A percentile compares a stretch with the other conserved stretches of the same genome.
Conservation (phyloP, 2,888 invertebrate species). For the Napeogenes inachia region DNA sequence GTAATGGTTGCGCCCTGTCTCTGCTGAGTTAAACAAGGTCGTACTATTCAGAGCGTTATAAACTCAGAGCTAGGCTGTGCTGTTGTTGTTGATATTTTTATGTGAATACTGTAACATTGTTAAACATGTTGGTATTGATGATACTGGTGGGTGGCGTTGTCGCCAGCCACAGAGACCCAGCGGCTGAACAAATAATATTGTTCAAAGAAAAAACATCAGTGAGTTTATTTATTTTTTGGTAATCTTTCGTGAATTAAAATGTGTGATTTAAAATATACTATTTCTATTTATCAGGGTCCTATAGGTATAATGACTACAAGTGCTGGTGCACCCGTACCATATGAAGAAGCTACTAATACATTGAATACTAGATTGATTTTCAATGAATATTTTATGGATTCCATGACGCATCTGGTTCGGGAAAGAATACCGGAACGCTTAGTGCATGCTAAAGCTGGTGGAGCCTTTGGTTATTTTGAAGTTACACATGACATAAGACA, state of each 20-base stretch:
- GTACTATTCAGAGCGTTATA: constrained; percentile 32
- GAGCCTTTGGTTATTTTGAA: constrained; percentile 90
- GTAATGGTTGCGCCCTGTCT: constrained; percentile 21
- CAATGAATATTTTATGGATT: constrained; percentile 86
- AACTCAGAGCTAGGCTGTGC: constrained; percentile 24
- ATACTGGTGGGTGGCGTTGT: constrained; percentile 32
- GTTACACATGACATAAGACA: constrained; percentile 88
- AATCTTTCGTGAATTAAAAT: neutral
- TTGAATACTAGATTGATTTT: constrained; percentile 87
- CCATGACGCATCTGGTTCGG: constrained; percentile 86
- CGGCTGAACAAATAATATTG: constrained; percentile 46
- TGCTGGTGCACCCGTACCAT: no score
- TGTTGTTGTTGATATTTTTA: constrained; percentile 24
- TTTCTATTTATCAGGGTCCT: neutral
- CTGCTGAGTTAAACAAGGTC: constrained; percentile 27
- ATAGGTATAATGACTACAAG: no score
- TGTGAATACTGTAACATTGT: constrained; percentile 14
- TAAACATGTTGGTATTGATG: constrained; percentile 26
- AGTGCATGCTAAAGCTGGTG: constrained; percentile 95
- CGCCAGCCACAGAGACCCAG: constrained; percentile 38
- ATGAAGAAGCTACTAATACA: constrained; percentile 54
- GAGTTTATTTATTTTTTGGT: constrained; percentile 20
- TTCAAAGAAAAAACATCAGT: constrained; percentile 50
- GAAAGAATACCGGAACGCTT: constrained; percentile 95
- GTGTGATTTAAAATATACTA: no score